phyloP scores from a whole-genome alignment of 2,797 vertebrate species.

The Holocentrus rufus region DNA sequence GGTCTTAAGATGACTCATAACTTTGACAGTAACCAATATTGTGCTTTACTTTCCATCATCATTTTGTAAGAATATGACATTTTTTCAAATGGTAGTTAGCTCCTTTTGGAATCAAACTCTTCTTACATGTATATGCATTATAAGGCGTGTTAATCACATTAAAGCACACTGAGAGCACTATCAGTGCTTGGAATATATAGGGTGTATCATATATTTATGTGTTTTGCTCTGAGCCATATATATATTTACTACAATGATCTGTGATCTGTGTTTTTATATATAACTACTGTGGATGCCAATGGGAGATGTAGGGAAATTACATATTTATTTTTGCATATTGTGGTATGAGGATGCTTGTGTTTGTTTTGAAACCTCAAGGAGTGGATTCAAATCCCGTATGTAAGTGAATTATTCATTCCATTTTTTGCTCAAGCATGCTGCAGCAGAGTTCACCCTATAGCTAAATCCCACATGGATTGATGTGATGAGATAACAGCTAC shows the following conservation, averaged over 20 bases:
- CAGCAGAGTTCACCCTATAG: neutral
- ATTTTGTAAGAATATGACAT: neutral
- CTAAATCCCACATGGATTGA: neutral
- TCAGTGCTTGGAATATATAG: constrained; percentile 6
- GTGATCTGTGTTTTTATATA: too few relatives aligned
- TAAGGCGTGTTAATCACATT: neutral
- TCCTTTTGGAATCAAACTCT: too few relatives aligned
- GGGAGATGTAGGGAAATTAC: too few relatives aligned
- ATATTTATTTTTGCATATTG: too few relatives aligned
- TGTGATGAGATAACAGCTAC: too few relatives aligned
- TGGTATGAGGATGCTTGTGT: too few relatives aligned
- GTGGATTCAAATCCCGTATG: neutral
- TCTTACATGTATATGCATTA: neutral
- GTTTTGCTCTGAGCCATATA: too few relatives aligned
- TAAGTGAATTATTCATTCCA: neutral
- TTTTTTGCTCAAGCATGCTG: neutral
- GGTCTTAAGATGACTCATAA: neutral
- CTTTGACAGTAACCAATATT: neutral
- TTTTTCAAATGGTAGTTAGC: neutral
- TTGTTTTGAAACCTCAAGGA: neutral
- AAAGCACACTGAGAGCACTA: neutral
- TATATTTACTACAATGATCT: too few relatives aligned
- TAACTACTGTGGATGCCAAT: too few relatives aligned
- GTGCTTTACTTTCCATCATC: neutral
- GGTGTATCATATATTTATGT: too few relatives aligned